Percentiles rank a stretch among this genome's conserved stretches.
Conservation (phyloP, 1,140 invertebrate genomes). For the Thalassaphorura encarpata region DNA sequence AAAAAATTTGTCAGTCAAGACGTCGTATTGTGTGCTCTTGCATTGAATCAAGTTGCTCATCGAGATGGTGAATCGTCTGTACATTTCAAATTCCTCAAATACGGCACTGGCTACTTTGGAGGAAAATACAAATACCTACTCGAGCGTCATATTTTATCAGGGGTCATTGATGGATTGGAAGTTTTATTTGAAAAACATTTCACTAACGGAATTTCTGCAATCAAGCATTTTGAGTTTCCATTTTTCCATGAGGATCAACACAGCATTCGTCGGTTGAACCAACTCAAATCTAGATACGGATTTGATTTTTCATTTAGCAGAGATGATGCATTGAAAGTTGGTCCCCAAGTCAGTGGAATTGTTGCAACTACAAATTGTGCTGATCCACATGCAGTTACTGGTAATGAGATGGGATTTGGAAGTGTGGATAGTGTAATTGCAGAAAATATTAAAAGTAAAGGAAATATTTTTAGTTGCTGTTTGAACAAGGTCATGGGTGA, state of each 20-base stretch:
- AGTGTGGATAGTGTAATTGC: not conserved
- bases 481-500: too few relatives aligned
- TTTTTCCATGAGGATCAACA: conserved; percentile 1
- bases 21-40: conserved; percentile 8
- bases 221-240: conserved; percentile 19
- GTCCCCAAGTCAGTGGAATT: not conserved
- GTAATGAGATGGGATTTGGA: conserved; percentile 12
- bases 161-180: conserved; percentile 14
- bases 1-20: conserved; percentile 15
- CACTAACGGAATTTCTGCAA: not conserved
- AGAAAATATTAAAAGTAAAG: not conserved
- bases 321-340: conserved; percentile 18
- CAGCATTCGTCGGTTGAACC: not conserved
- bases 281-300: not conserved
- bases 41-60: conserved; percentile 4
- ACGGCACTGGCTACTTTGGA: conserved; percentile 20
- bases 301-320: not conserved
- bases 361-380: conserved; percentile 19
- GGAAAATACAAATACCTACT: not conserved
- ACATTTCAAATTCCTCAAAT: conserved; percentile 19
- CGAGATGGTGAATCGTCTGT: not conserved
- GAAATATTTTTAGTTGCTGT: not conserved
- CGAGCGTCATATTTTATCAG: not conserved
- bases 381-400: conserved; percentile 11
- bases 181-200: not conserved